phyloP scores from a whole-genome alignment of 2,113 vertebrate species.

The Gadus macrocephalus region DNA sequence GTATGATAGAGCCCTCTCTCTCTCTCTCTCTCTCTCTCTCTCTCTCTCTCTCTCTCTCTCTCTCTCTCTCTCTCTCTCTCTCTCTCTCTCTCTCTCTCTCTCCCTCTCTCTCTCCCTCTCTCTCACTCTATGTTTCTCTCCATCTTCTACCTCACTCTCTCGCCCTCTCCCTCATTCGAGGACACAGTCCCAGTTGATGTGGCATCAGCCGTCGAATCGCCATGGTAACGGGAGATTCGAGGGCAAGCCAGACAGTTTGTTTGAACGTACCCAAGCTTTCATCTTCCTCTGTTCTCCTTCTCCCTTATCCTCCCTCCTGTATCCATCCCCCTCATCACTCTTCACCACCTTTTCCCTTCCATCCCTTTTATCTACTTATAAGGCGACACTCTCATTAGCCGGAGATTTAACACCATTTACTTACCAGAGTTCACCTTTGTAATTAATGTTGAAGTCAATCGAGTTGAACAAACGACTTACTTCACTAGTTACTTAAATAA shows the following conservation, averaged over 20 bases:
- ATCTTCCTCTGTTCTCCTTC: constrained; percentile 16
- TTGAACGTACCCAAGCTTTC: constrained; percentile 40
- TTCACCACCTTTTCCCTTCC: not conserved
- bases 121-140: not conserved
- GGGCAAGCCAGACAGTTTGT: constrained; percentile 34
- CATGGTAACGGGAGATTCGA: constrained; percentile 61
- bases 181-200: constrained; percentile 41
- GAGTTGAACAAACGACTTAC: too few relatives aligned
- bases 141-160: constrained; percentile 9
- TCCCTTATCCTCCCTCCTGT: not conserved
- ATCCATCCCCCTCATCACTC: not conserved
- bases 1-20: too few relatives aligned
- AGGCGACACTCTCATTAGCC: too few relatives aligned
- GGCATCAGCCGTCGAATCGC: constrained; percentile 38
- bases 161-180: constrained; percentile 1
- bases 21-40: too few relatives aligned
- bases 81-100: too few relatives aligned
- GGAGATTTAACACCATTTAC: too few relatives aligned
- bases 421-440: too few relatives aligned
- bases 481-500: too few relatives aligned
- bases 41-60: not conserved
- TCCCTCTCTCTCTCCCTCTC: too few relatives aligned
- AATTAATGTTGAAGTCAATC: too few relatives aligned
- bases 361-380: not conserved
- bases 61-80: too few relatives aligned